Percentiles rank a stretch among this genome's conserved stretches.
Conservation (phyloP, 2,888 invertebrate genomes). For the Drosophila greeni region DNA sequence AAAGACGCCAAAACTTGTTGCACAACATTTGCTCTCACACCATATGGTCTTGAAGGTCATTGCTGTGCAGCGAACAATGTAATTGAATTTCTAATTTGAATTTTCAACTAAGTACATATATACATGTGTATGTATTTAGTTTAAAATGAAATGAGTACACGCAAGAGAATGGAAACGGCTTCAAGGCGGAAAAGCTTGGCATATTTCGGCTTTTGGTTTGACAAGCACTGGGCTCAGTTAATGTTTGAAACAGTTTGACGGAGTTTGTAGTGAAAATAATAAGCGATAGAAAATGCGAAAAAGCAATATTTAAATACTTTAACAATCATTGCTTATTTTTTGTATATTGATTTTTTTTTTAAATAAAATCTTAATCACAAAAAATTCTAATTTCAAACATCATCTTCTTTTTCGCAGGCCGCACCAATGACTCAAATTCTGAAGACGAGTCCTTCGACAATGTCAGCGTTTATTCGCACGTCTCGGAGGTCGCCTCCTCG, state of each 20-base stretch:
- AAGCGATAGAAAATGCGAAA: too few species aligned
- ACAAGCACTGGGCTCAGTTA: not conserved
- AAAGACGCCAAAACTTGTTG: constrained; percentile 61
- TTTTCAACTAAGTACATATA: not conserved
- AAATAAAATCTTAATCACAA: too few species aligned
- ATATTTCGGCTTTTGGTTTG: not conserved
- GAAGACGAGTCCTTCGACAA: constrained; percentile 91
- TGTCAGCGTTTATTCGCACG: constrained; percentile 87
- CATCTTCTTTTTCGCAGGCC: constrained; percentile 66
- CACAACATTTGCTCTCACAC: constrained; percentile 53
- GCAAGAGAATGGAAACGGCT: constrained; percentile 17
- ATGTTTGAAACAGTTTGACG: not conserved
- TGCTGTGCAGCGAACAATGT: constrained; percentile 24
- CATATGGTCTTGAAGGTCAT: constrained; percentile 59
- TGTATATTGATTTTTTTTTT: too few species aligned
- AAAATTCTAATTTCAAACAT: not conserved
- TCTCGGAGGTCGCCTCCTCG: constrained; percentile 84
- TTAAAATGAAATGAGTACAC: constrained; percentile 9
- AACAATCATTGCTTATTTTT: too few species aligned
- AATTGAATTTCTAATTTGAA: constrained; percentile 35
- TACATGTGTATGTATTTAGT: not conserved
- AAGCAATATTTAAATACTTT: too few species aligned
- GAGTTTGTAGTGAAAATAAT: not conserved
- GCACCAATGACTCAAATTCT: constrained; percentile 82
- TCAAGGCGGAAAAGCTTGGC: constrained; percentile 29